Base-by-base conservation (phyloP, 2,797 vertebrate species). In the Eutrigla gurnardus region DNA sequence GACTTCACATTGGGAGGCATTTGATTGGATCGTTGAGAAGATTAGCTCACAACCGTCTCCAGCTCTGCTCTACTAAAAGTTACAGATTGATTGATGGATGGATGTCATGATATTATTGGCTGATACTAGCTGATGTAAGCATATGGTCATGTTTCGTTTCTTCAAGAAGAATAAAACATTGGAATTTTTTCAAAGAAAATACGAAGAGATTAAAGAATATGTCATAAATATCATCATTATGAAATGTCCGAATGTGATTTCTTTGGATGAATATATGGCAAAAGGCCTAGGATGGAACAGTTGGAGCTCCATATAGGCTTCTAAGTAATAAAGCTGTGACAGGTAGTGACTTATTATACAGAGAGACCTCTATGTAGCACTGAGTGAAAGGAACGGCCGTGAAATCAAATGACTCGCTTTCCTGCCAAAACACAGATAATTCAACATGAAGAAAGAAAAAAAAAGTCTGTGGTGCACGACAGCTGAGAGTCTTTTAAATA, bases 391-490 rank as follows among this genome's bases (percentile, higher is more conserved):
- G 83, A 90, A 80, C 71, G 85, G 73, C 85, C 85, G 89, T 90
- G 82, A 88, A 91, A 91, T 91, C 66, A 82, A 85, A 89, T 78
- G 39, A 60, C 68, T 83, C 10, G 33, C 85, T 83, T 80, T 71
- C 72, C 85, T 91, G 90, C 90, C 89, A 89, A 82, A 86, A 85
- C 74, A 87, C 71, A 78, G 80, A 86, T 73, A 84, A 89, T 70
- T 87, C 65, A 86, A 75, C 36, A 42, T 33, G 33, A 9, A 50
- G 11, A 80, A 59, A 64, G 78, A 70, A 70, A 77, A 83, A 69
- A 77, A 70, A 71, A 72, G n/a, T 18, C 66, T 54, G 58, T 33
- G 25, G 42, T 32, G 10, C 61, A 70, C n/a, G n/a, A 82, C 80
- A 87, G 84, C 84, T 88, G 86, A 69, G 77, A 86, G 82, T 83